Percentiles rank a stretch among this genome's conserved stretches.
phyloP scores from a whole-genome alignment of 2,113 vertebrate genomes.

The Meleagris gallopavo region DNA sequence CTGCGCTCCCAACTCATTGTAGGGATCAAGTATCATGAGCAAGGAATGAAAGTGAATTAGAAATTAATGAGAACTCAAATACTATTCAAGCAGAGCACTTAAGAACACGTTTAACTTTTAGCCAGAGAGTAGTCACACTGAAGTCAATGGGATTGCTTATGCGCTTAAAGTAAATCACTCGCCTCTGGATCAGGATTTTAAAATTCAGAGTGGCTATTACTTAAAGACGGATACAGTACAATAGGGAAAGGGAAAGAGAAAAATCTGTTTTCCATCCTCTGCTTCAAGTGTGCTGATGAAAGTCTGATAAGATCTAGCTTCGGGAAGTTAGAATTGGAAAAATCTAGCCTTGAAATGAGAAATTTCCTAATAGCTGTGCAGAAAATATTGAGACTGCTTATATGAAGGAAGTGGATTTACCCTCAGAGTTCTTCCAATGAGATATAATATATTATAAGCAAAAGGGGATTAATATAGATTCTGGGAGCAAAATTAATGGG shows the following conservation, averaged over 20 bases:
- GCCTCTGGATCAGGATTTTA: constrained; percentile 16
- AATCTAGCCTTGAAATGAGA: constrained; percentile 51
- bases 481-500: background rate
- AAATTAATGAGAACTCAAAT: constrained; percentile 26
- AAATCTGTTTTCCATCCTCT: constrained; percentile 34
- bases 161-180: background rate
- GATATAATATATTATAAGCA: background rate
- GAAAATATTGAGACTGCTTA: constrained; percentile 39
- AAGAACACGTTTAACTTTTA: constrained; percentile 33
- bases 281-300: constrained; percentile 20
- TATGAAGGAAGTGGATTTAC: background rate
- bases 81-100: constrained; percentile 13
- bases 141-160: background rate
- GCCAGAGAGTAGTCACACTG: background rate
- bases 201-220: constrained; percentile 26
- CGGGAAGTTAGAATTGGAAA: background rate
- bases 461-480: background rate
- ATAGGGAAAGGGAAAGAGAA: background rate
- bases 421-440: background rate
- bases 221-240: background rate
- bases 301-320: constrained; percentile 26
- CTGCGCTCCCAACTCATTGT: background rate
- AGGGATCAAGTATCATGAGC: background rate
- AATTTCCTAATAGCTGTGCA: constrained; percentile 27
- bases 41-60: background rate